Base-by-base conservation (phyloP, 2,888 invertebrate species). In the Helicoverpa assulta region DNA sequence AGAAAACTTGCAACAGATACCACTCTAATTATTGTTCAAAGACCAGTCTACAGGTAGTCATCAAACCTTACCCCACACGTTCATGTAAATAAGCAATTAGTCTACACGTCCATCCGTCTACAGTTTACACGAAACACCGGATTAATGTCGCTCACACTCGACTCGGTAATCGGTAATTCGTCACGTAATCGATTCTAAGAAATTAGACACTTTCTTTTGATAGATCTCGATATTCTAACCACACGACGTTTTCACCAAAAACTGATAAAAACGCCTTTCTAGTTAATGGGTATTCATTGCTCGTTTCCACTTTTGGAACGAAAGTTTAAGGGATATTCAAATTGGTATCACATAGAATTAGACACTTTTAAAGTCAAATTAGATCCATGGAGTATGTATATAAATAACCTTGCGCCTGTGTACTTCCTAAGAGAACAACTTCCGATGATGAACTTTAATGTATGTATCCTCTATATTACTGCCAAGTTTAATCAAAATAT, bases 151-250 rank as follows among this genome's bases (percentile, higher is more conserved):
- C 50, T 67, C 58, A 61, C 70, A 64, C 58, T 56, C 57, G 66
- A 73, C 65, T 74, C 61, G 18, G 26, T 63, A 65, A 65, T 74
- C 61, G 18, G 26, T 63, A 65, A 74, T 57, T 76, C 69, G 63
- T 79, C 82, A 84, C 85, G 84, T 82, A 78, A 79, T 72, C 73
- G n/a, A 58, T 40, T 29, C 59, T 26, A 66, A 58, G 40, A 53
- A 70, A 82, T 80, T 82, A 78, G 73, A 70, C 75, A 79, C 85
- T 83, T 83, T 83, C 82, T 81, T 81, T 70, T 67, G 61, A 81
- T 72, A 73, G 56, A 71, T 70, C 78, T 83, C 67, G 79, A 84
- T 82, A 90, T 89, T 90, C 90, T 88, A 89, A 90, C 83, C 90
- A 89, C 89, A 88, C 66, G 70, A 62, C 57, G 62, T 83, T 83